Evolutionary conservation across 2,888 invertebrate species (phyloP), one percentile per base, ranked within the genome.

Genomic region (Hirtodrosophila trivittata): DNA sequence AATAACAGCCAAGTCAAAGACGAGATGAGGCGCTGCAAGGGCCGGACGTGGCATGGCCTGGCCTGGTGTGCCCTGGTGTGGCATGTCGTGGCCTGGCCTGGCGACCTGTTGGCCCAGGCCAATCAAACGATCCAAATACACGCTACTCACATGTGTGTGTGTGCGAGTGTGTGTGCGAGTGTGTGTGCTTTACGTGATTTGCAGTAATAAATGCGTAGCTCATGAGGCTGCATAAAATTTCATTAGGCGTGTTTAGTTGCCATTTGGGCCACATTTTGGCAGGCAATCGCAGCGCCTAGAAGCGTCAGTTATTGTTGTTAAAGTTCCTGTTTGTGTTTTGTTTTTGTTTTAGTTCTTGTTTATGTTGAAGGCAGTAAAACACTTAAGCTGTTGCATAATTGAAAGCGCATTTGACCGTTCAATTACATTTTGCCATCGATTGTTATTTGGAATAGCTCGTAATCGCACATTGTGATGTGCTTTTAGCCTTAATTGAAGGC

Each of bases 211-310:
- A 84, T 75, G 70, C 66, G 63, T 57, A 52, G 59, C 72, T 73
- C 65, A 76, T 78, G 84, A 86, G 69, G 60, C 56, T 66, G 73
- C 83, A 86, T 87, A 77, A 85, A 85, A 87, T 86, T 86, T 87
- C 75, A 86, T 86, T 87, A 85, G 74, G 66, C 81, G 63, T 77
- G 75, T 74, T 77, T 75, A 66, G 68, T 54, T 63, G 80, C 82
- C 76, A 85, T 85, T 85, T 71, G 50, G 45, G 49, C 46, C 57
- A 51, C 68, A 60, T 50, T 49, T 41, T 26, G 14, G 7, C 14
- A 1, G 12, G 13, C 16, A 10, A 38, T 9, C 12, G 10, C 13
- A 30, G 25, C 16, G 50, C 28, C 43, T n/a, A 50, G 14, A 18
- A 30, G 21, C 25, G 25, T 28, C 35, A 21, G 21, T 33, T 35